These are phyloP conservation scores for Sipha maydis DNA, from an alignment of 2,888 invertebrate genomes.

Conservation along the genomic window DNA sequence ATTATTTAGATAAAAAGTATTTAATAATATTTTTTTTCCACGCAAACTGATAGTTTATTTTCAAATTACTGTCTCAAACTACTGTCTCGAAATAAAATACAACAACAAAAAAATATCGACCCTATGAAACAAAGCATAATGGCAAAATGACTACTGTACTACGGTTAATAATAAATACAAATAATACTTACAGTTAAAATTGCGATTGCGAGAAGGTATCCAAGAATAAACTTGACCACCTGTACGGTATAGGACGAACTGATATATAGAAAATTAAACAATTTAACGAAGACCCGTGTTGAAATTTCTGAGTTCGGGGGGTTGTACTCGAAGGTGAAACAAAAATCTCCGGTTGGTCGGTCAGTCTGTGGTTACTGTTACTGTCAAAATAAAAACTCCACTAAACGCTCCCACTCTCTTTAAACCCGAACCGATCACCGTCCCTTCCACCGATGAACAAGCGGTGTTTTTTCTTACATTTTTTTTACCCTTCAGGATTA, in stretches of 20 bases:
- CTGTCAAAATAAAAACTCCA: conserved; percentile 62
- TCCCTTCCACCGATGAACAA: conserved; percentile 57
- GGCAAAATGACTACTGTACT: neutral
- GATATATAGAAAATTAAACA: conserved; percentile 54
- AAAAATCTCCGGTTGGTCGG: conserved; percentile 62
- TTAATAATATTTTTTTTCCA: neutral
- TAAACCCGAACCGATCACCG: conserved; percentile 55
- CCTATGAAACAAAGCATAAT: neutral
- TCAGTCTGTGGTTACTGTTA: conserved; percentile 61
- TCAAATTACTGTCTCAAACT: neutral
- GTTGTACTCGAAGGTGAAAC: conserved; percentile 62
- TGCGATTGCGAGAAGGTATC: neutral
- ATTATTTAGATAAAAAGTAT: neutral
- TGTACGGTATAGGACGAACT: conserved; percentile 55
- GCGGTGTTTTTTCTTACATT: conserved; percentile 40
- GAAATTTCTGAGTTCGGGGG: conserved; percentile 59
- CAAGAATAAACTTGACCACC: conserved; percentile 57
- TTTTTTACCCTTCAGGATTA: conserved; percentile 55
- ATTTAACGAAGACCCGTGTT: conserved; percentile 57
- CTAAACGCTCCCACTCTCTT: conserved; percentile 60
- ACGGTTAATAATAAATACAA: conserved; percentile 8
- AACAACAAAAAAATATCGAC: neutral
- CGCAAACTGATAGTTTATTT: neutral
- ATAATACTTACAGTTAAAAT: conserved; percentile 44
- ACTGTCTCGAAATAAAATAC: neutral